A percentile compares a stretch with the other conserved stretches of the same genome.
phyloP scores from a whole-genome alignment of 2,888 invertebrate genomes.

The Nomada goodeniana region DNA sequence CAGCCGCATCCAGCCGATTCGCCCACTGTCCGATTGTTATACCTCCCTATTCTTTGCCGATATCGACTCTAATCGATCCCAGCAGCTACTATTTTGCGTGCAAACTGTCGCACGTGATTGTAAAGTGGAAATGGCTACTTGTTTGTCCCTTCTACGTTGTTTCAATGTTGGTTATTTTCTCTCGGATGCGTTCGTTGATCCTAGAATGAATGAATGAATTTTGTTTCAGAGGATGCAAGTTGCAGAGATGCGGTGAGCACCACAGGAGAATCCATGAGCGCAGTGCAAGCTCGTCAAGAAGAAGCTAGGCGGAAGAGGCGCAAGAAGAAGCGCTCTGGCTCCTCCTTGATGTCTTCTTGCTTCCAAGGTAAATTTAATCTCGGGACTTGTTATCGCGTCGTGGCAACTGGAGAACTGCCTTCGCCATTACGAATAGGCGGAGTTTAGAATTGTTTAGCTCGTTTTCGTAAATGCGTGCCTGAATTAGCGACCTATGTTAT shows the following conservation, averaged over 20 bases:
- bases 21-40: background rate
- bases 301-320: constrained; percentile 94
- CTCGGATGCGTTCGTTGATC: too few relatives aligned
- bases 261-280: constrained; percentile 80
- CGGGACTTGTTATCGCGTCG: too few relatives aligned
- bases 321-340: constrained; percentile 95
- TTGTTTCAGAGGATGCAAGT: constrained; percentile 81
- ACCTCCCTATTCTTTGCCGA: background rate
- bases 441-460: background rate
- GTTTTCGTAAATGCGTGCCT: background rate
- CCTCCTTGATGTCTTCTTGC: constrained; percentile 94
- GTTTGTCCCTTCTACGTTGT: too few relatives aligned
- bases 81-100: background rate
- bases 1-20: background rate
- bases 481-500: background rate
- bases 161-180: too few relatives aligned
- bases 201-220: background rate
- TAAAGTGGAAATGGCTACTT: too few relatives aligned
- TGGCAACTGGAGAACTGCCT: background rate
- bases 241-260: constrained; percentile 78
- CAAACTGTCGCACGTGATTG: background rate
- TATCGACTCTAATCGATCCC: background rate
- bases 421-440: background rate
- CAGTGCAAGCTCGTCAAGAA: constrained; percentile 89
- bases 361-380: constrained; percentile 90